Conservation (phyloP, 2,888 invertebrate species). For the Aphrophora alni region DNA sequence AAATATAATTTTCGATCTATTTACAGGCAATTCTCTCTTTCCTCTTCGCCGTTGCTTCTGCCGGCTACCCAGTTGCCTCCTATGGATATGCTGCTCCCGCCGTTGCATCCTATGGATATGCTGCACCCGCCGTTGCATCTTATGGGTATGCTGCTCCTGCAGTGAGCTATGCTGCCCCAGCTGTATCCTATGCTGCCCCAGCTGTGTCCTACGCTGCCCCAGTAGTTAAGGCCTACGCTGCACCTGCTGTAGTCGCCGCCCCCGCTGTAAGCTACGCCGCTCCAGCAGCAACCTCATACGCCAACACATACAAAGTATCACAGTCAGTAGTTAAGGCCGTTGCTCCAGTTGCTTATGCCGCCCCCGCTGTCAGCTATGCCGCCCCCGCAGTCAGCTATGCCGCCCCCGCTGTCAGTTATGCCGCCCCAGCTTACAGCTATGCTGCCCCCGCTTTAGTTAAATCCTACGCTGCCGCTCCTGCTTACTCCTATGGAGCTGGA, state of each 20-base stretch:
- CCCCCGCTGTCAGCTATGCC: slow-evolving; percentile 35
- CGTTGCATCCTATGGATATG: slow-evolving; percentile 20
- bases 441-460: slow-evolving; percentile 38
- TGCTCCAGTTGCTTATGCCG: slow-evolving; percentile 21
- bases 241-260: slow-evolving; percentile 19
- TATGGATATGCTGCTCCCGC: background rate
- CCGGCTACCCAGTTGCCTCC: background rate
- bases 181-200: background rate
- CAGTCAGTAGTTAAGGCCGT: background rate
- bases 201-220: too few relatives aligned
- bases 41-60: background rate
- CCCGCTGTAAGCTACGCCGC: too few relatives aligned
- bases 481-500: slow-evolving; percentile 9
- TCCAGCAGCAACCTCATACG: slow-evolving; percentile 38
- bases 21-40: background rate
- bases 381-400: slow-evolving; percentile 36
- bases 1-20: too few relatives aligned
- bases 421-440: slow-evolving; percentile 40
- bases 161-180: slow-evolving; percentile 25
- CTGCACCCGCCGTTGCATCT: slow-evolving; percentile 17
- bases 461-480: slow-evolving; percentile 30
- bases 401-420: slow-evolving; percentile 38
- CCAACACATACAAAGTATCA: slow-evolving; percentile 29
- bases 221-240: slow-evolving; percentile 23
- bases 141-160: slow-evolving; percentile 23